Conservation (phyloP, 2,113 vertebrate species). For the Prochilodus magdalenae region DNA sequence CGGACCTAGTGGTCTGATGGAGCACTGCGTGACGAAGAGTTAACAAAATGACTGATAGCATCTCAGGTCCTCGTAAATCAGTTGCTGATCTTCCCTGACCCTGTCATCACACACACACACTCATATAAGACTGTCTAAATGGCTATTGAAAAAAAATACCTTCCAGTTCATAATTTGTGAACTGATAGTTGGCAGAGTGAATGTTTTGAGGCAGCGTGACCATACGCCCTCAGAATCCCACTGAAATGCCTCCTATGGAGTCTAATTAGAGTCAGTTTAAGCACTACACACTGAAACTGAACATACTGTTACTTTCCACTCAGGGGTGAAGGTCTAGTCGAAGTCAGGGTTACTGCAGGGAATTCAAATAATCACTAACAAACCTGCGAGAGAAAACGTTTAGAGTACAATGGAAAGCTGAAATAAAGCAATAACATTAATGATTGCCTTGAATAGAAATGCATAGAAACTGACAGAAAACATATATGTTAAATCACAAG, state of each 20-base stretch:
- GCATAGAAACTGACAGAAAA: no score
- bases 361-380: background rate
- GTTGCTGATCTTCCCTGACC: background rate
- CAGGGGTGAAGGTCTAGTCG: background rate
- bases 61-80: conserved; percentile 30
- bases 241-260: conserved; percentile 1
- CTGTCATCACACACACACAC: conserved; percentile 12
- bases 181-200: conserved; percentile 11
- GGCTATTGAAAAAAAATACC: no score
- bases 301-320: background rate
- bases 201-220: conserved; percentile 9
- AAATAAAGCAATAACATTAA: no score
- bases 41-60: conserved; percentile 41
- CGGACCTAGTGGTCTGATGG: conserved; percentile 19
- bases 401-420: no score
- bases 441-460: no score
- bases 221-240: background rate
- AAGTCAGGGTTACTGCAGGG: background rate
- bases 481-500: no score
- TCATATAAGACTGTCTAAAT: no score
- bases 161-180: conserved; percentile 23
- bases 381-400: background rate
- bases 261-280: background rate
- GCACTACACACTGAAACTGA: background rate
- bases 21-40: conserved; percentile 25